Percentiles rank a stretch among this genome's conserved stretches.
phyloP scores from a whole-genome alignment of 2,113 vertebrate species.

The Prietella phreatophila region DNA sequence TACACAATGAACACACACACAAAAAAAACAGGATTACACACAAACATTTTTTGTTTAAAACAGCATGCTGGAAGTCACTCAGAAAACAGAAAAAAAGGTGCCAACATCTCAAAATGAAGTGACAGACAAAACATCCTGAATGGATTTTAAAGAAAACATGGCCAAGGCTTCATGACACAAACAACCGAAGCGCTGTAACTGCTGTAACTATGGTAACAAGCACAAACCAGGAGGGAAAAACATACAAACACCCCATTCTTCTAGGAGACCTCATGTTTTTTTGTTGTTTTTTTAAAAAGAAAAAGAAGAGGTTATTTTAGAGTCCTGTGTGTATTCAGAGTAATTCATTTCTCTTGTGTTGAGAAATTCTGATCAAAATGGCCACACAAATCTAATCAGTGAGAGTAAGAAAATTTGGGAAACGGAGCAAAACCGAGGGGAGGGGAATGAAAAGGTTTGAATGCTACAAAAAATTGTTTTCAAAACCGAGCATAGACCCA shows the following conservation, averaged over 20 bases:
- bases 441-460: background rate
- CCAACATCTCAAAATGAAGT: background rate
- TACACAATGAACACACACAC: background rate
- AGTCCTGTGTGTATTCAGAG: background rate
- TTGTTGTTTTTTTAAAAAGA: background rate
- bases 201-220: background rate
- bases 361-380: background rate
- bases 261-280: background rate
- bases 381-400: background rate
- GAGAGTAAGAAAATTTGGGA: background rate
- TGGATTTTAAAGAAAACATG: conserved; percentile 7
- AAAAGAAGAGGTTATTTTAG: background rate
- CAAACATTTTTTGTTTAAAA: background rate
- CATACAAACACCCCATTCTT: background rate
- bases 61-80: conserved; percentile 7
- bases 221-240: background rate
- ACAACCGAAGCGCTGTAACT: background rate
- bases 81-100: background rate
- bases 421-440: background rate
- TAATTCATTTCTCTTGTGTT: background rate
- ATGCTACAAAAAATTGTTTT: background rate
- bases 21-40: background rate
- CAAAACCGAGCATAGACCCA: conserved; percentile 20
- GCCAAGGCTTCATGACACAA: background rate
- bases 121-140: background rate